Conservation (phyloP, 2,888 invertebrate genomes). For the Strigamia transsilvanica region DNA sequence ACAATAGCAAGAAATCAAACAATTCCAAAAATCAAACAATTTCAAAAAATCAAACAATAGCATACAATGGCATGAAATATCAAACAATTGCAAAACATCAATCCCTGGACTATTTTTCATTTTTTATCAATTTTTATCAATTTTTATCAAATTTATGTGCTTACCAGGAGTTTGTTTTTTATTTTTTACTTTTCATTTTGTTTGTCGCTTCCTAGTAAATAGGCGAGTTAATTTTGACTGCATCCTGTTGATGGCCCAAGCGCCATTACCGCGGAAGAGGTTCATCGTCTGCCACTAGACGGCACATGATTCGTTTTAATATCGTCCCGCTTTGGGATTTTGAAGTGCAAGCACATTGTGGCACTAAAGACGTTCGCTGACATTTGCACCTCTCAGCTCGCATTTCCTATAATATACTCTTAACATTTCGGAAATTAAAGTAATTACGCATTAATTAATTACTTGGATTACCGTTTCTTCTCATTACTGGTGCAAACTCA, state of each 20-base stretch:
- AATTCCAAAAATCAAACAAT: too few species aligned
- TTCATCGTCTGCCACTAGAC: conserved; percentile 1
- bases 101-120: too few species aligned
- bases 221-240: background rate
- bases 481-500: background rate
- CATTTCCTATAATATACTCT: conserved; percentile 33
- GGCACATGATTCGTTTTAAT: background rate
- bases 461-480: conserved; percentile 36
- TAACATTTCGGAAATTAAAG: conserved; percentile 41
- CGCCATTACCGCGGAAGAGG: background rate
- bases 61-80: too few species aligned
- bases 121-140: too few species aligned
- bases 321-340: conserved; percentile 6
- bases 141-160: too few species aligned
- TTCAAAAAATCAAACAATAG: too few species aligned
- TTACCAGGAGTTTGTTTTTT: too few species aligned
- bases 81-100: too few species aligned
- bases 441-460: conserved; percentile 43
- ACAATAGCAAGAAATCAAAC: too few species aligned
- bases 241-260: background rate
- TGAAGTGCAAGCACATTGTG: conserved; percentile 6
- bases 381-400: conserved; percentile 12
- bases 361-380: conserved; percentile 31
- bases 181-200: too few species aligned
- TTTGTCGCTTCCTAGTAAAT: background rate